Evolutionary conservation across 1,140 invertebrate species (phyloP), one percentile per base, ranked within the genome.

Genomic region (Pogonomyrmex barbatus): DNA sequence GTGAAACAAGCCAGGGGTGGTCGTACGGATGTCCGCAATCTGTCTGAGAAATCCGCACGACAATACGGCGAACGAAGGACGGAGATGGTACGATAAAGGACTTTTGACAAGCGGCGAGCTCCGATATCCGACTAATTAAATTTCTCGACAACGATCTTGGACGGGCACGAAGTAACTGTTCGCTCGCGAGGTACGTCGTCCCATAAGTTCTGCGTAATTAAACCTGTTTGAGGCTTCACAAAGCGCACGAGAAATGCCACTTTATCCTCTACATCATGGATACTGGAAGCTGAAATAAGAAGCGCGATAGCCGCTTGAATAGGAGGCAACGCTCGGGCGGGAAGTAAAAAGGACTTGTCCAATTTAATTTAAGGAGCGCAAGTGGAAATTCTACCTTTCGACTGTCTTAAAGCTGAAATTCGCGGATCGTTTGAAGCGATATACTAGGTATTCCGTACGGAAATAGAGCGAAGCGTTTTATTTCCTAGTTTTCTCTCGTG

Each of bases 71-170:
- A 17, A 30, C 70, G 50, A 85, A 79, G 75, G 58, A 73, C 58
- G 14, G 62, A 24, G 75, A 56, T 58, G 39, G 56, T 58, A 17
- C 30, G 86, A 76, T 75, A 77, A 67, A 17, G 42, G 86, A 85
- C 67, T 73, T 62, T 76, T 17, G 76, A 88, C 86, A 82, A 81
- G 58, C 50, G 30, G 52, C 24, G 2, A 39, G 24, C 36, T 12
- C 79, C 42, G 79, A 83, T 83, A 73, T 47, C 68, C 39, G 79
- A 83, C 17, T 71, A 83, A 83, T 83, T 83, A 83, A 75, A 75
- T 83, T 83, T 83, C 68, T 50, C 68, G 30, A 39, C 42, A 33
- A 56, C 6, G 12, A 2, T 33, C 56, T 63, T 62, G 42, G 45
- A 10, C 14, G 17, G 39, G 45, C 24, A 33, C 78, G 78, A 82